phyloP scores from a whole-genome alignment of 2,888 invertebrate genomes.

The Lathronympha strigana region DNA sequence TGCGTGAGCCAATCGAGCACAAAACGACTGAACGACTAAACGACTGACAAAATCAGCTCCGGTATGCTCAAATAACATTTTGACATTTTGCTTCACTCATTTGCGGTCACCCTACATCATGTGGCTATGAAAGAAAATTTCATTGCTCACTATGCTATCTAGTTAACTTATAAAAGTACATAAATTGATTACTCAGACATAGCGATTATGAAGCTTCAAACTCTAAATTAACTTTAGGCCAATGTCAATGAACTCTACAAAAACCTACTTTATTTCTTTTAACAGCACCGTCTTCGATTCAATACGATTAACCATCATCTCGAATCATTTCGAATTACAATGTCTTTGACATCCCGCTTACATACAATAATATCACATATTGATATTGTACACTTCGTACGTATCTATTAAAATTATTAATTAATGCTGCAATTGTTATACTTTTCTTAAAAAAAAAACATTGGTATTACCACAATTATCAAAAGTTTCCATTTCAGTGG shows the following conservation, averaged over 20 bases:
- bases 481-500: not conserved
- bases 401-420: slow-evolving; percentile 37
- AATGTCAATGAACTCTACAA: slow-evolving; percentile 27
- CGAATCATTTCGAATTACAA: slow-evolving; percentile 50
- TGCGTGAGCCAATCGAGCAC: no score
- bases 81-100: no score
- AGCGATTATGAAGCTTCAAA: not conserved
- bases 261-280: slow-evolving; percentile 32
- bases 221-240: slow-evolving; percentile 12
- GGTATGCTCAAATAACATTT: no score
- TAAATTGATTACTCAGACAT: not conserved
- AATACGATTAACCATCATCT: no score
- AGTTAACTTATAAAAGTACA: no score
- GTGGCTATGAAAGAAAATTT: no score
- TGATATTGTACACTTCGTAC: slow-evolving; percentile 66
- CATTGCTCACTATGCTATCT: no score
- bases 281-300: slow-evolving; percentile 54
- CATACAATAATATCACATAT: slow-evolving; percentile 72
- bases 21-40: no score
- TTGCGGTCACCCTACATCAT: no score
- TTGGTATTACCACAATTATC: slow-evolving; percentile 18
- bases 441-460: not conserved
- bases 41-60: no score
- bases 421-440: slow-evolving; percentile 22
- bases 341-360: slow-evolving; percentile 68